Evolutionary conservation across 1,140 invertebrate genomes (phyloP).

Genomic region (Drosophila melanogaster): DNA sequence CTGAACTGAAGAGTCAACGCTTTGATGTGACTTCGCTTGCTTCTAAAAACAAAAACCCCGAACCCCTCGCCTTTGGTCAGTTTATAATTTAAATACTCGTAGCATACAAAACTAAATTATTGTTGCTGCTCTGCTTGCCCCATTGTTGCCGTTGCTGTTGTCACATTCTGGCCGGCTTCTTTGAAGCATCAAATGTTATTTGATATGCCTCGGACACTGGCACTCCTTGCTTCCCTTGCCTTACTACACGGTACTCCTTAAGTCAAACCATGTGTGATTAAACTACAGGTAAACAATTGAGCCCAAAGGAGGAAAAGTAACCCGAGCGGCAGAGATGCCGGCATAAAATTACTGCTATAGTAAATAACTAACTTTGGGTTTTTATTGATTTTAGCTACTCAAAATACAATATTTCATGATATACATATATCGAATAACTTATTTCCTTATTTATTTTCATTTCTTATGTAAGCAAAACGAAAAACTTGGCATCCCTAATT

Average conservation of each 20-base stretch:
- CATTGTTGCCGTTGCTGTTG: slow-evolving; percentile 50
- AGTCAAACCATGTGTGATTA: slow-evolving; percentile 74
- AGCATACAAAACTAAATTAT: slow-evolving; percentile 37
- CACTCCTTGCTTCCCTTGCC: background rate
- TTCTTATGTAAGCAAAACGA: too few species aligned
- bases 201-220: slow-evolving; percentile 57
- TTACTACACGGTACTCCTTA: slow-evolving; percentile 9
- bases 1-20: slow-evolving; percentile 30
- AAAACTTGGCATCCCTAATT: background rate
- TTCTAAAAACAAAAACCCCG: background rate
- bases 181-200: slow-evolving; percentile 74
- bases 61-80: slow-evolving; percentile 34
- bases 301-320: slow-evolving; percentile 8
- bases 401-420: too few species aligned
- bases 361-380: background rate
- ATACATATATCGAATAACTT: too few species aligned
- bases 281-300: slow-evolving; percentile 69
- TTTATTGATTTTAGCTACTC: too few species aligned
- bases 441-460: too few species aligned
- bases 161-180: slow-evolving; percentile 65
- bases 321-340: slow-evolving; percentile 11
- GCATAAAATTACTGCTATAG: background rate
- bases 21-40: slow-evolving; percentile 56
- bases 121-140: slow-evolving; percentile 11
- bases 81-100: slow-evolving; percentile 80